Conservation (phyloP, 1,140 invertebrate species). For the Hirudo medicinalis region DNA sequence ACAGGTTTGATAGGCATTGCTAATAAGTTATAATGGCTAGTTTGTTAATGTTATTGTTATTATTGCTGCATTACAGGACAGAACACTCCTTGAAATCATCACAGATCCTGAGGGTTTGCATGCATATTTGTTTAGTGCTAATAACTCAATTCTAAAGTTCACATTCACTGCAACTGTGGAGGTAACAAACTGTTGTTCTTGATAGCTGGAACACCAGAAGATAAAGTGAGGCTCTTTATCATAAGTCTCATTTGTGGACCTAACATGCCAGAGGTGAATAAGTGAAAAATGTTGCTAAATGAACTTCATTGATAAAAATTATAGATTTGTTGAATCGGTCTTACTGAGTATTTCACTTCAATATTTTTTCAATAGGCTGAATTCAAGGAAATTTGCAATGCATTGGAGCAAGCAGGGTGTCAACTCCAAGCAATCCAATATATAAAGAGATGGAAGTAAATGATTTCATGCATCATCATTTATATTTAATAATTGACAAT, state of each 20-base stretch:
- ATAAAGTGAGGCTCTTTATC: conserved; percentile 85
- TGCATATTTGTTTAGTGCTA: background rate
- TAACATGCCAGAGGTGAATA: conserved; percentile 55
- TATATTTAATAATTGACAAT: background rate
- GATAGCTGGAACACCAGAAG: conserved; percentile 64
- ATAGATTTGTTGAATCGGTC: background rate
- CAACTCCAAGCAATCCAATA: conserved; percentile 68
- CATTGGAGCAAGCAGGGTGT: conserved; percentile 66
- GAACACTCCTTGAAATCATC: conserved; percentile 41
- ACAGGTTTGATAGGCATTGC: conserved; percentile 27
- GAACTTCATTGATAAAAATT: background rate
- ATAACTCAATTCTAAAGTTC: too few relatives aligned
- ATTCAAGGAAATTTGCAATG: conserved; percentile 63
- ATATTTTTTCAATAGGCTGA: conserved; percentile 44
- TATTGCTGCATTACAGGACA: conserved; percentile 29
- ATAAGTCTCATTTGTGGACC: conserved; percentile 79
- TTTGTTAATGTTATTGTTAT: conserved; percentile 7
- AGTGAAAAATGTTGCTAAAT: conserved; percentile 7
- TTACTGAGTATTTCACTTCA: background rate
- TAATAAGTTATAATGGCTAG: background rate
- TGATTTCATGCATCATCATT: conserved; percentile 26
- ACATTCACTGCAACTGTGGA: too few relatives aligned
- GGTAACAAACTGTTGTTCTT: background rate
- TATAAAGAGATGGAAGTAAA: conserved; percentile 76
- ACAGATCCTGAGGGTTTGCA: conserved; percentile 54